Conservation (phyloP, 2,888 invertebrate species). For the Lamproptera curius region DNA sequence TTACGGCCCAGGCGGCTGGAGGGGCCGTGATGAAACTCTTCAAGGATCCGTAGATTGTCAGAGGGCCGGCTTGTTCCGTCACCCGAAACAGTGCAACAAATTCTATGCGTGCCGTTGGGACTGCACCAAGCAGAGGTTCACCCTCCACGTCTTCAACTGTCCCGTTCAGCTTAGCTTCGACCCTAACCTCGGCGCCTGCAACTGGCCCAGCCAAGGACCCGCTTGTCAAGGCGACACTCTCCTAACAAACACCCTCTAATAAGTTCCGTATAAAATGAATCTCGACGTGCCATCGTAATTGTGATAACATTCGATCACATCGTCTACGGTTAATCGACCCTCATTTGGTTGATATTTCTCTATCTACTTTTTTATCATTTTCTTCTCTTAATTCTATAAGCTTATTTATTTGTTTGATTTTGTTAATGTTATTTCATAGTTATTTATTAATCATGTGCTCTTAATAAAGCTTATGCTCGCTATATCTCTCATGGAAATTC, state of each 20-base stretch:
- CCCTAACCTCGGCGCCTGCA: conserved; percentile 85
- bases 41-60: conserved; percentile 80
- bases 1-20: conserved; percentile 80
- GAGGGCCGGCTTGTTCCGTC: conserved; percentile 80
- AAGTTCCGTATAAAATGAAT: conserved; percentile 36
- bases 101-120: conserved; percentile 92
- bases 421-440: conserved; percentile 71
- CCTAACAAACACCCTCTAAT: conserved; percentile 72
- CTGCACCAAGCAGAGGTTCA: conserved; percentile 84
- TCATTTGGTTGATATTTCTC: conserved; percentile 42
- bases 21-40: conserved; percentile 77
- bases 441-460: conserved; percentile 65
- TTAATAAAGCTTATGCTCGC: conserved; percentile 54
- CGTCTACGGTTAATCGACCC: conserved; percentile 34
- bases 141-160: conserved; percentile 87
- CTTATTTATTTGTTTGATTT: conserved; percentile 68
- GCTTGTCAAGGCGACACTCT: conserved; percentile 85
- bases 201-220: conserved; percentile 89
- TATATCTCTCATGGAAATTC: conserved; percentile 40
- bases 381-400: conserved; percentile 47
- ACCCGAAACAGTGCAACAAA: conserved; percentile 88
- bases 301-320: conserved; percentile 64
- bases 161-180: conserved; percentile 89
- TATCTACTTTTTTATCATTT: conserved; percentile 47
- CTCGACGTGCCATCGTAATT: conserved; percentile 69